Base-by-base conservation (phyloP, 2,888 invertebrate genomes). In the Epinotia nisella region DNA sequence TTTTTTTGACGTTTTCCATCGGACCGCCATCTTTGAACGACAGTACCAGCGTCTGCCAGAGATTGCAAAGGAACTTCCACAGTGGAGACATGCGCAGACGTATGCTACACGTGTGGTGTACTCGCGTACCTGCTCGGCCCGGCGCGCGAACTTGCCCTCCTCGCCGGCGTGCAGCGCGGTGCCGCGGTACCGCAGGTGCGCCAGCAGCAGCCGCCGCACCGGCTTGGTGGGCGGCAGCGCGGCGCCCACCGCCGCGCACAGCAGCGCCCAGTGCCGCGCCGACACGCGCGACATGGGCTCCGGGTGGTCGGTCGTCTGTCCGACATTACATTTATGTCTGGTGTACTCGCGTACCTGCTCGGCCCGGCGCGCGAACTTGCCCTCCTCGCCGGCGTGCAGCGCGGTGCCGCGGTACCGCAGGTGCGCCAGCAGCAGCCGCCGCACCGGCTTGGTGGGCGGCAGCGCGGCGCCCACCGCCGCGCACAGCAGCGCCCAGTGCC, bases 331-430 rank as follows among this genome's bases (percentile, higher is more conserved):
- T n/a, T n/a, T n/a, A n/a, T n/a, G n/a, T n/a, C n/a, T n/a, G n/a
- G n/a, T n/a, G n/a, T n/a, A n/a, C n/a, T n/a, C n/a, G n/a, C n/a
- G n/a, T n/a, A n/a, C n/a, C n/a, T n/a, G n/a, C n/a, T n/a, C n/a
- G n/a, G n/a, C n/a, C n/a, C n/a, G n/a, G n/a, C 98, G 91, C 0
- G 99, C 98, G 89, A 97, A 99, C 92, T 98, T 98, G 58, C 98
- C 98, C 90, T 99, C 98, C 88, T 98, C 98, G 0, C 98, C 97
- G 0, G 86, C 82, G 79, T 96, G 97, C 75, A 97, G 96, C 41
- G 98, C 96, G 79, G 98, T 98, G 76, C 97, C 96, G 84, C 29
- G 29, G 29, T 29, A 29, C 29, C 29, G 29, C 29, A 99, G 94
- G 87, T 99, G 99, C 0, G 98, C 96, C 59, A 98, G 96, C 70